These are phyloP conservation scores for Pelodytes ibericus DNA, from an alignment of 2,797 vertebrate genomes.

Conservation along the genomic window DNA sequence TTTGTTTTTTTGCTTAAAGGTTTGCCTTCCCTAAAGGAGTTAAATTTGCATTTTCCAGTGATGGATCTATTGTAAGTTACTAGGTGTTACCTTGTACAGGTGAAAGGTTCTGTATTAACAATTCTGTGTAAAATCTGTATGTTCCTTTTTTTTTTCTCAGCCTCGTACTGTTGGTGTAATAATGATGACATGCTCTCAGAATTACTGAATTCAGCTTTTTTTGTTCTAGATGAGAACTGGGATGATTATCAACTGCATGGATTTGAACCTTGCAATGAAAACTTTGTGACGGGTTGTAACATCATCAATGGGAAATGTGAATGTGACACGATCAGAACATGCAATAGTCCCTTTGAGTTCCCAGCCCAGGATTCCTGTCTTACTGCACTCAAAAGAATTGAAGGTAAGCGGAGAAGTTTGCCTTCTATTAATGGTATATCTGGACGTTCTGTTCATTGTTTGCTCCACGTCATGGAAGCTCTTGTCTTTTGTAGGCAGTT, in stretches of 20 bases:
- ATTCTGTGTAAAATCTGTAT: too few species aligned
- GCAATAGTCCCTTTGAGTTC: slow-evolving; percentile 89
- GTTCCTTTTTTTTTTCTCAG: too few species aligned
- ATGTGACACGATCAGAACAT: slow-evolving; percentile 85
- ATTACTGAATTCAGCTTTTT: slow-evolving; percentile 13
- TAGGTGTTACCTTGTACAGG: too few species aligned
- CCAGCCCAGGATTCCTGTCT: slow-evolving; percentile 80
- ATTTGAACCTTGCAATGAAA: slow-evolving; percentile 90
- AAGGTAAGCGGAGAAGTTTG: slow-evolving; percentile 73
- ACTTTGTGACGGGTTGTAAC: slow-evolving; percentile 89
- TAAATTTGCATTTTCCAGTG: too few species aligned
- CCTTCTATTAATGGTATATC: not conserved
- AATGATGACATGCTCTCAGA: not conserved
- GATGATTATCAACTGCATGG: slow-evolving; percentile 88
- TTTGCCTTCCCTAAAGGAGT: too few species aligned
- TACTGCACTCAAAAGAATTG: slow-evolving; percentile 82
- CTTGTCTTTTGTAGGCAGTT: too few species aligned
- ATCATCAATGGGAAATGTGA: slow-evolving; percentile 88
- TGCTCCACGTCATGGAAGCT: too few species aligned
- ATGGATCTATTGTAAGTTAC: too few species aligned
- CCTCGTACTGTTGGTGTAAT: too few species aligned
- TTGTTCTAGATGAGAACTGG: slow-evolving; percentile 87
- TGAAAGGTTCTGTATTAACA: too few species aligned
- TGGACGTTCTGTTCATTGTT: too few species aligned
- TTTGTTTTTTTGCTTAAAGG: too few species aligned